Evolutionary conservation across 30 jellyfish, hydroid and myxozoan genomes (phyloP).

Genomic region (Rhopilema esculentum): DNA sequence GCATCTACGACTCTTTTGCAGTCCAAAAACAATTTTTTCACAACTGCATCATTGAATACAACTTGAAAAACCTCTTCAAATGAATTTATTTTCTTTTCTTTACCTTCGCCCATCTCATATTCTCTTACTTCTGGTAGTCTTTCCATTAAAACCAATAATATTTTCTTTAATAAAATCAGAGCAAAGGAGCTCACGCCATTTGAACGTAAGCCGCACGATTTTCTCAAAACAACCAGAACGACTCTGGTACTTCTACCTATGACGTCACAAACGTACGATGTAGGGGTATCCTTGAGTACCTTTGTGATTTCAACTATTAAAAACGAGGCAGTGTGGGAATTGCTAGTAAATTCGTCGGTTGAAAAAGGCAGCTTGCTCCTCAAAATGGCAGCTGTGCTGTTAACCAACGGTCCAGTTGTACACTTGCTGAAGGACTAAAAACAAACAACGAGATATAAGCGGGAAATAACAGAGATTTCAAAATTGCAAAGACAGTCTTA

Average conservation of each 20-base stretch:
- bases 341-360: not conserved
- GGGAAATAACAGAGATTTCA: no score
- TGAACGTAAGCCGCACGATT: not conserved
- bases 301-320: not conserved
- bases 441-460: not conserved
- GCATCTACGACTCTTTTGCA: not conserved
- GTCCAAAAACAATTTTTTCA: not conserved
- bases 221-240: not conserved
- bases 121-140: not conserved
- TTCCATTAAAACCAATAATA: not conserved
- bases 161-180: not conserved
- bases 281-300: not conserved
- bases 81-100: not conserved
- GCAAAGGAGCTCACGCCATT: not conserved
- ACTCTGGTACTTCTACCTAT: not conserved
- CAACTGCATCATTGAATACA: not conserved
- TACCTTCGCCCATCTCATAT: not conserved
- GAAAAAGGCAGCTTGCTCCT: not conserved
- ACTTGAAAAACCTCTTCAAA: not conserved
- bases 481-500: no score
- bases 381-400: not conserved
- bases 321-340: not conserved
- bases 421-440: not conserved
- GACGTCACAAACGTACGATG: not conserved
- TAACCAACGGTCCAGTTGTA: not conserved